Base-by-base conservation (phyloP, 1,140 invertebrate genomes). In the Semibalanus balanoides region DNA sequence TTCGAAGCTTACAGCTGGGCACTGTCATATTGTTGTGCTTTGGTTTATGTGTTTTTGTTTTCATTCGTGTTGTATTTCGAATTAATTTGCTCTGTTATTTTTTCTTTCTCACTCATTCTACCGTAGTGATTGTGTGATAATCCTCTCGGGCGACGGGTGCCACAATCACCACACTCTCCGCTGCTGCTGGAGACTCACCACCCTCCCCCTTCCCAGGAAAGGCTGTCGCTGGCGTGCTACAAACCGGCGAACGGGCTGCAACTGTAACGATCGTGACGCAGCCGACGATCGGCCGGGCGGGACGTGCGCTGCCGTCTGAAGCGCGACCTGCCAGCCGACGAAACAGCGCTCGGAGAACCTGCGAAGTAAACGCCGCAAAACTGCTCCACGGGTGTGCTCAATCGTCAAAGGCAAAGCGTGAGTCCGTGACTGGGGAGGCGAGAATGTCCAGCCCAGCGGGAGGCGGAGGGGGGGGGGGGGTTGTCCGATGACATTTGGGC, bases 191-290 rank as follows among this genome's bases (percentile, higher is more conserved):
- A n/a, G n/a, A n/a, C n/a, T n/a, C n/a, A n/a, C n/a, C n/a, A n/a
- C n/a, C n/a, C n/a, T 40, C 35, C 17, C 35, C 17, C 17, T 40
- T 7, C 17, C 5, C 73, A 31, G 35, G 31, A 74, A n/a, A n/a
- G n/a, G 35, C 31, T 74, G 22, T 40, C 31, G 9, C 89, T 95
- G 71, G 91, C 92, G 79, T 98, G 96, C 83, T 97, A 90, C 80
- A 97, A 95, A 89, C 96, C 96, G 69, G 96, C 95, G 0, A 99
- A 99, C 87, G 96, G 96, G n/a, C 17, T 95, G 98, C 85, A 97
- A 94, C 25, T 92, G 91, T 79, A 86, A n/a, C 89, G 64, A 96
- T 99, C 76, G 88, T 88, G 9, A 95, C 93, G 0, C 89, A 89
- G 0, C 89, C 92, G n/a, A 92, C 92, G 82, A 91, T 98, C 76